A percentile compares a stretch with the other conserved stretches of the same genome.
Conservation (phyloP, 2,113 vertebrate species). For the Strix uralensis region DNA sequence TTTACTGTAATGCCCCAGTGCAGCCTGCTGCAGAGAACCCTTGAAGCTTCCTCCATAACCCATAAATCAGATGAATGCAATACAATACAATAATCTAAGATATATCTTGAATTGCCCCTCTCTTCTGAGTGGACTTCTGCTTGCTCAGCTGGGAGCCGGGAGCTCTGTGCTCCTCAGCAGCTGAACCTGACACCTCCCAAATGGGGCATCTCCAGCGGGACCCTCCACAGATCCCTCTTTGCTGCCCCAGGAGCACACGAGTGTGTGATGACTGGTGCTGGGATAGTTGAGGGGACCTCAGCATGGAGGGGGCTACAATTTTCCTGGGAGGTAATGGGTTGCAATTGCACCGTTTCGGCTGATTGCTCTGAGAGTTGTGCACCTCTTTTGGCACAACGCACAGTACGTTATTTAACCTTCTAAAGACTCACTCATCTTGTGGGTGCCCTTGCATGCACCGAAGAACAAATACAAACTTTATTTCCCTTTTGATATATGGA, state of each 20-base stretch:
- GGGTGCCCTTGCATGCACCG: neutral
- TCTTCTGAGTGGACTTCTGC: neutral
- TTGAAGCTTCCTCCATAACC: neutral
- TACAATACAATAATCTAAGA: neutral
- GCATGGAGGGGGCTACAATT: neutral
- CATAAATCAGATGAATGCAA: neutral
- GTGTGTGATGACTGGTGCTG: rapidly evolving
- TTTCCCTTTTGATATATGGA: neutral
- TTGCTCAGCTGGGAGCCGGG: neutral
- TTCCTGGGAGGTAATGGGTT: neutral
- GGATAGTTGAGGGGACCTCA: neutral
- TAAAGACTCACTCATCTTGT: neutral
- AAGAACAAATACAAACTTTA: neutral
- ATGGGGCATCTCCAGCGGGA: rapidly evolving
- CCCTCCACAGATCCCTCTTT: neutral
- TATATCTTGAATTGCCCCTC: neutral
- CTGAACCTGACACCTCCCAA: neutral
- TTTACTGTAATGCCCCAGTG: neutral
- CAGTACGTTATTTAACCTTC: neutral
- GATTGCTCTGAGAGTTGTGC: neutral
- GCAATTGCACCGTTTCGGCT: rapidly evolving
- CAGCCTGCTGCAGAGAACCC: neutral
- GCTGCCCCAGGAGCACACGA: rapidly evolving
- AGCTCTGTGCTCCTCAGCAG: neutral
- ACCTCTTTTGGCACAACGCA: neutral